A percentile compares a stretch with the other conserved stretches of the same genome.
These are phyloP conservation scores for Eupithecia abbreviata DNA, from an alignment of 2,888 invertebrate genomes.

Conservation along the genomic window DNA sequence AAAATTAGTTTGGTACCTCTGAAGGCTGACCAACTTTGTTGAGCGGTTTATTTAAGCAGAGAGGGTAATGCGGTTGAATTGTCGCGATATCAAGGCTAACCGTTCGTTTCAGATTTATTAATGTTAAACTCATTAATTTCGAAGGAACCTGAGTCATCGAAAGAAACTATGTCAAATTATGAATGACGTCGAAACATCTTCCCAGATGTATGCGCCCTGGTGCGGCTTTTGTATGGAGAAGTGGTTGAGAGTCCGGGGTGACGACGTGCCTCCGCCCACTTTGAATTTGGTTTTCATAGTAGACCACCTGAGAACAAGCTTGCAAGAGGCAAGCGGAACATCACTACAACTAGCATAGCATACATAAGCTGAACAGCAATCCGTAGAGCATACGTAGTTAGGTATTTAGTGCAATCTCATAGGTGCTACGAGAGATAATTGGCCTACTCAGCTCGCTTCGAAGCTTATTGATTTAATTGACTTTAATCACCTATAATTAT, in stretches of 20 bases:
- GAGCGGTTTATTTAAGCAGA: neutral
- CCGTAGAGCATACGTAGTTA: neutral
- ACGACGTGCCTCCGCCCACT: neutral
- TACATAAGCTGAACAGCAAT: neutral
- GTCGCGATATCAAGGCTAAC: neutral
- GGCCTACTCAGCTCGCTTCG: neutral
- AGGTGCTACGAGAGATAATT: slow-evolving; percentile 1
- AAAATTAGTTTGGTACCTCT: neutral
- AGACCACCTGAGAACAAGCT: neutral
- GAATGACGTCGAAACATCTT: neutral
- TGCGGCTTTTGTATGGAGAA: too few species aligned
- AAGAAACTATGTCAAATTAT: neutral
- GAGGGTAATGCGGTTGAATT: neutral
- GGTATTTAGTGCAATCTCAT: neutral
- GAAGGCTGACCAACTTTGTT: neutral
- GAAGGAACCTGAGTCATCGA: neutral
- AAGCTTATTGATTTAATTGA: slow-evolving; percentile 2
- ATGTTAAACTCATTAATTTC: neutral
- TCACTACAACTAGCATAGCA: neutral
- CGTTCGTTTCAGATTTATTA: neutral
- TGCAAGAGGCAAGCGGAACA: neutral
- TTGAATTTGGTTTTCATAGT: neutral
- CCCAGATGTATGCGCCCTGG: too few species aligned
- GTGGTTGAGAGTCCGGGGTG: too few species aligned
- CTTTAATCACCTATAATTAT: neutral